phyloP scores from a whole-genome alignment of 2,113 vertebrate species.

The Tursiops truncatus region DNA sequence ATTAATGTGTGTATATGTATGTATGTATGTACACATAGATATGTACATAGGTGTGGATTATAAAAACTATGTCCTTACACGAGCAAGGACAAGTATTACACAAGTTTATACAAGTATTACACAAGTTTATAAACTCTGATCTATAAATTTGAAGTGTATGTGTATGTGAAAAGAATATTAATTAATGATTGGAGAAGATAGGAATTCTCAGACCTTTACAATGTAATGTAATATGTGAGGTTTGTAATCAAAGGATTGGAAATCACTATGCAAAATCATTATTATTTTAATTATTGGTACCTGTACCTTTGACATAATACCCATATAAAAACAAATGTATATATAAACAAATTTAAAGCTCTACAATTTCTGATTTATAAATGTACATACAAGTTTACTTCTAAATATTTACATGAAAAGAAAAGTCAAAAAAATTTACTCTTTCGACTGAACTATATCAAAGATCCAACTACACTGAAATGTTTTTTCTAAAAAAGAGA shows the following conservation, averaged over 20 bases:
- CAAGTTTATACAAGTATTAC: background rate
- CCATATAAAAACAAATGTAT: background rate
- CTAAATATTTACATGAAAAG: background rate
- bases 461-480: background rate
- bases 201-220: background rate
- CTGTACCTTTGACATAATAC: background rate
- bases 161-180: background rate
- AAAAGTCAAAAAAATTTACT: background rate
- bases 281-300: background rate
- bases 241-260: background rate
- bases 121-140: background rate
- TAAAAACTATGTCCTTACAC: background rate
- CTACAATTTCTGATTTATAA: background rate
- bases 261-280: background rate
- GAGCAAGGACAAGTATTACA: background rate
- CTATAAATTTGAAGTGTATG: background rate
- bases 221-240: background rate
- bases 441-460: background rate
- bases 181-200: background rate
- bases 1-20: background rate
- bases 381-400: background rate
- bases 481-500: background rate
- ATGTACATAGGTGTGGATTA: background rate
- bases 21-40: background rate
- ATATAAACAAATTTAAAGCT: background rate